Evolutionary conservation across 2,888 invertebrate genomes (phyloP), one percentile per base, ranked within the genome.

Genomic region (Mactromeris polynyma): DNA sequence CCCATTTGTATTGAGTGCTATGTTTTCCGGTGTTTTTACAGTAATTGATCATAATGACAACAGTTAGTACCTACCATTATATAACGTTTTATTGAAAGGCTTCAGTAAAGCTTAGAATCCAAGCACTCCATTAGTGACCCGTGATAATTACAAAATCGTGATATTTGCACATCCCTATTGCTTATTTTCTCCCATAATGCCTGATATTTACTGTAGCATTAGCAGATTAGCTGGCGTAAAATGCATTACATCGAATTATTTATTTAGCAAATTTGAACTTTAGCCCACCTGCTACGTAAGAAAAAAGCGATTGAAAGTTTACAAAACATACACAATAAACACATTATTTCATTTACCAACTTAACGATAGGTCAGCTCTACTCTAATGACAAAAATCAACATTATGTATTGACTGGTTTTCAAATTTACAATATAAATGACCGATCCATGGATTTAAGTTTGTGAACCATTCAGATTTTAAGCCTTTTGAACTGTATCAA

Each of bases 181-280:
- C 21, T 40, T 85, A 58, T 80, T 85, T 85, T 73, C 79, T 64
- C 80, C 31, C 42, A 69, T 81, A 80, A 85, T 69, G 46, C 38
- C 42, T 21, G 9, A 42, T 91, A 84, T 91, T 91, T 91, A 81
- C 87, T 36, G 33, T 86, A 81, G 91, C 87, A 91, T 91, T 91
- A 91, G 40, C 36, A 69, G 89, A 89, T 91, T 91, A 89, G 36
- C 19, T 31, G 26, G 38, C 42, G 46, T 85, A 83, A 85, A 91
- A 91, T 86, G 87, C 78, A 89, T 91, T 91, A 91, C 89, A 86
- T 91, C 83, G 87, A 91, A 42, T 69, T 85, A 64, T 85, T 85
- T 85, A 69, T 85, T 85, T 80, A 85, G 64, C 80, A 64, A 80
- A 64, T 69, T 58, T 69, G 85, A 58, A 80, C 79, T 69, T 58